These are phyloP conservation scores for Anguilla megastoma DNA, from an alignment of 2,797 vertebrate species.

Conservation along the genomic window DNA sequence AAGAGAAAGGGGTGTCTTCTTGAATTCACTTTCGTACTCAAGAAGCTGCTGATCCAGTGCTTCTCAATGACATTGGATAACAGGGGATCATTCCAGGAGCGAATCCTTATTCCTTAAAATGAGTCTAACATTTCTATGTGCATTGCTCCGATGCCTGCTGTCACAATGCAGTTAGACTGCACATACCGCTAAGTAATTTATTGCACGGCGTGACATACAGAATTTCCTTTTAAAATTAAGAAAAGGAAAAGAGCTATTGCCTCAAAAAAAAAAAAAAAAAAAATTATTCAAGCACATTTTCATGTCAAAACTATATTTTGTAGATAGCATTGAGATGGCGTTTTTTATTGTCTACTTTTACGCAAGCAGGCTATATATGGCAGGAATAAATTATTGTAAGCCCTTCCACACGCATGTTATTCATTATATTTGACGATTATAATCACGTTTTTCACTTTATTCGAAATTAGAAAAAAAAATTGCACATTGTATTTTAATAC, in stretches of 20 bases:
- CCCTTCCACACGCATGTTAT: conserved; percentile 8
- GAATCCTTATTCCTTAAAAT: conserved; percentile 79
- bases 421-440: conserved; percentile 8
- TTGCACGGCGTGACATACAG: conserved; percentile 29
- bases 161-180: conserved; percentile 51
- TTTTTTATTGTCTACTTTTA: not conserved
- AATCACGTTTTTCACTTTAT: not conserved
- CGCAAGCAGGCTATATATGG: not conserved
- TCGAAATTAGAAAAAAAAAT: not conserved
- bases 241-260: conserved; percentile 2
- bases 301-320: not conserved
- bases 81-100: conserved; percentile 76
- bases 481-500: not conserved
- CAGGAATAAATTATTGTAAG: not conserved
- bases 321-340: not conserved
- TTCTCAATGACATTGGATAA: conserved; percentile 80
- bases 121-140: conserved; percentile 73
- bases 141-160: conserved; percentile 73
- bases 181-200: conserved; percentile 41
- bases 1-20: conserved; percentile 80
- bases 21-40: conserved; percentile 79
- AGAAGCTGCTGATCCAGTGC: conserved; percentile 86
- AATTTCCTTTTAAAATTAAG: conserved; percentile 33
- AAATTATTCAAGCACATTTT: conserved; percentile 20
- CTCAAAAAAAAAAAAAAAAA: conserved; percentile 19